Evolutionary conservation across 2,113 vertebrate genomes (phyloP).

Genomic region (Chloropsis cyanopogon): DNA sequence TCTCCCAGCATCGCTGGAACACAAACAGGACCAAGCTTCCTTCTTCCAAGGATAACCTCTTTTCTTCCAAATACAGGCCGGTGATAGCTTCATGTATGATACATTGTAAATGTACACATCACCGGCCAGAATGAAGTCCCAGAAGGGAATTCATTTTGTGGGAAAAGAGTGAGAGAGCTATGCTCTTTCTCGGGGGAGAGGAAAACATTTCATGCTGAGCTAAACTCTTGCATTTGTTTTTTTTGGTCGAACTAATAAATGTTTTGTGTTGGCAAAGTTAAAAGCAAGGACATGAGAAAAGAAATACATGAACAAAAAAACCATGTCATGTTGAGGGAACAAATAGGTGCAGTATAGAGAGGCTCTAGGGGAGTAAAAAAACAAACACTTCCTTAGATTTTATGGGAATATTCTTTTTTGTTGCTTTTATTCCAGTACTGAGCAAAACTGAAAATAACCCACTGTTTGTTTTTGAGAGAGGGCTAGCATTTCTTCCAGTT

Average conservation of each 20-base stretch:
- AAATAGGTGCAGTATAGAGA: not conserved
- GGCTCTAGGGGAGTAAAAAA: not conserved
- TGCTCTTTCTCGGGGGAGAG: conserved; percentile 13
- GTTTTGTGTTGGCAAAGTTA: not conserved
- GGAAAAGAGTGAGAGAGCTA: conserved; percentile 12
- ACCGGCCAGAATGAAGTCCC: not conserved
- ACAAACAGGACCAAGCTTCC: not conserved
- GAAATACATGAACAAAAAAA: not conserved
- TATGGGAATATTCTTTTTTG: not conserved
- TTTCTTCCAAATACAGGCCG: not conserved
- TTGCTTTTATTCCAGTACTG: not conserved
- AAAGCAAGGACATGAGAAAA: conserved; percentile 3
- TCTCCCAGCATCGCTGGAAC: not conserved
- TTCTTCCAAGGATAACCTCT: not conserved
- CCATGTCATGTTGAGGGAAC: not conserved
- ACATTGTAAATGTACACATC: not conserved
- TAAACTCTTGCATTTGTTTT: conserved; percentile 22
- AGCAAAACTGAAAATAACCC: not conserved
- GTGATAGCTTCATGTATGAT: not conserved
- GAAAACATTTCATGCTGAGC: not conserved
- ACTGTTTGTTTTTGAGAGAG: not conserved
- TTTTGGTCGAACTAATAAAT: conserved; percentile 43
- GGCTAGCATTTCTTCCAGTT: not conserved
- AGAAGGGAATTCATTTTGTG: conserved; percentile 14
- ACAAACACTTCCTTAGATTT: not conserved